Evolutionary conservation across 2,113 vertebrate genomes (phyloP), one percentile per base, ranked within the genome.

Genomic region (Rutilus rutilus): DNA sequence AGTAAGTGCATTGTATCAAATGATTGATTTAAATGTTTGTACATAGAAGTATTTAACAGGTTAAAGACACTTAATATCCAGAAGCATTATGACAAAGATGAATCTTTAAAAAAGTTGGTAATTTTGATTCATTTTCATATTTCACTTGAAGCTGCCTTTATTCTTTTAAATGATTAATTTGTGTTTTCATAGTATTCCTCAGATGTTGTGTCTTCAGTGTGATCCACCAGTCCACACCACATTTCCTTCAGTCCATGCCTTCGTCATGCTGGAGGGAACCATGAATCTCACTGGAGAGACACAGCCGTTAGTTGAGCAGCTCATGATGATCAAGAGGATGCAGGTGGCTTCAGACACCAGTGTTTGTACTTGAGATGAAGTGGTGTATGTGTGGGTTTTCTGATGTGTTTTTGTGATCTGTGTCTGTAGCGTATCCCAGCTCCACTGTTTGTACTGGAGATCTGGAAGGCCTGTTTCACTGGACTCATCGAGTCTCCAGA

Each of bases 281-380:
- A 98, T 98, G 97, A 99, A 99, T 93, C 95, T 99, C 90, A 99
- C 98, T 0, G 97, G 97, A 7, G 98, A 99, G 89, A 97, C 92
- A 0, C 98, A 98, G 91, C 97, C 97, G 0, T 92, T 99, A 77
- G 97, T 99, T 86, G 98, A 99, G 88, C 98, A 99, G 94, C 95
- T 99, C 67, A 98, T 97, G 96, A 98, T 98, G 96, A 97, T 99
- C 88, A 99, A 99, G 92, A 96, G 98, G 91, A 99, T 99, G 97
- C 98, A 99, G 97, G 98, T 99, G 71, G 83, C 71, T 25, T 5
- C 30, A 33, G 30, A 36, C 15, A 10, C 10, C 47, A 62, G n/a
- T 3, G 27, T 81, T 62, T 6, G 4, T 17, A 10, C 15, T 14
- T 39, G 4, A 19, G 6, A 30, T 33, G 6, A 27, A 50, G 10